Conservation (phyloP, 2,888 invertebrate species). For the Eledone cirrhosa region DNA sequence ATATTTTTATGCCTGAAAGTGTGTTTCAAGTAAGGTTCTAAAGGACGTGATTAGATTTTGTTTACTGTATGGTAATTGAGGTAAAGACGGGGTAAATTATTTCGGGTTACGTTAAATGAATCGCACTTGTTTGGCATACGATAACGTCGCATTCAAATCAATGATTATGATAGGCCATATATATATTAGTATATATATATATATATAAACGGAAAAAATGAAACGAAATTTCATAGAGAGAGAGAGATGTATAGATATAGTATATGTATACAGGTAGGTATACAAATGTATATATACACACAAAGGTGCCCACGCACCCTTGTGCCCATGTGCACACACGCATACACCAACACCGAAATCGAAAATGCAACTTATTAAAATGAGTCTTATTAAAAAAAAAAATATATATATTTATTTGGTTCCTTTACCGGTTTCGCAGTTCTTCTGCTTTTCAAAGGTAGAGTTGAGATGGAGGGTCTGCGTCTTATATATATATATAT, state of each 20-base stretch:
- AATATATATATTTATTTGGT: too few relatives aligned
- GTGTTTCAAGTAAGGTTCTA: too few relatives aligned
- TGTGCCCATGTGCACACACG: not conserved
- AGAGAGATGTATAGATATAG: not conserved
- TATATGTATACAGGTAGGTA: not conserved
- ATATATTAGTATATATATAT: not conserved
- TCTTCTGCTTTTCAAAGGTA: too few relatives aligned
- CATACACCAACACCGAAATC: not conserved
- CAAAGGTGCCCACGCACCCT: not conserved
- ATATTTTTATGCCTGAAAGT: too few relatives aligned
- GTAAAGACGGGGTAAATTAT: too few relatives aligned
- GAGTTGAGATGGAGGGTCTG: too few relatives aligned
- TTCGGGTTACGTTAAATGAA: too few relatives aligned
- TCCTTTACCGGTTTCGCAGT: too few relatives aligned
- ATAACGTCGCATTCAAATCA: not conserved
- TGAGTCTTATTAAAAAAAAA: not conserved
- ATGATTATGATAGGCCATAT: not conserved
- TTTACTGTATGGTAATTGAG: too few relatives aligned
- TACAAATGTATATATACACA: not conserved
- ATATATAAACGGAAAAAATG: not conserved
- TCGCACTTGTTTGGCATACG: too few relatives aligned
- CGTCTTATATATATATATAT: not conserved
- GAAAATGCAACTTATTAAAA: not conserved
- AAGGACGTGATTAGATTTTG: too few relatives aligned
- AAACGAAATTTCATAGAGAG: not conserved